Percentiles rank a stretch among this genome's conserved stretches.
Conservation (phyloP, 2,888 invertebrate species). For the Pammene aurita region DNA sequence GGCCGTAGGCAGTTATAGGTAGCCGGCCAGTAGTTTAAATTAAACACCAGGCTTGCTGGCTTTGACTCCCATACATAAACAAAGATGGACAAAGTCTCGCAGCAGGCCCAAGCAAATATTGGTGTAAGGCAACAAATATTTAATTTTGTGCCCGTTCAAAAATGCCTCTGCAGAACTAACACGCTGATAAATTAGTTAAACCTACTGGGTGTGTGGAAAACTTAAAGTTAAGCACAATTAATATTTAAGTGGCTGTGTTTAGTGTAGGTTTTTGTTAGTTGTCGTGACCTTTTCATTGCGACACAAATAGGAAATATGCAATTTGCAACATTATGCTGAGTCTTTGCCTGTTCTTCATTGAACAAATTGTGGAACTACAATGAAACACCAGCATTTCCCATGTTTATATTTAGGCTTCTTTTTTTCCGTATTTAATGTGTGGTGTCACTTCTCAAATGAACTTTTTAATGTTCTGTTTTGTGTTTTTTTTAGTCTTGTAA, state of each 20-base stretch:
- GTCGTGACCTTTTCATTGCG: too few relatives aligned
- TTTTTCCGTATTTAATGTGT: too few relatives aligned
- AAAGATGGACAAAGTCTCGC: constrained; percentile 35
- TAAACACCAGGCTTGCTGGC: constrained; percentile 27
- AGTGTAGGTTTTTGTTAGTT: background rate
- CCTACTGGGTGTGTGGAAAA: background rate
- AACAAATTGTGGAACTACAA: too few relatives aligned
- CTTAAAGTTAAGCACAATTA: background rate
- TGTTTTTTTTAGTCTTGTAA: too few relatives aligned
- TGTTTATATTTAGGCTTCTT: too few relatives aligned
- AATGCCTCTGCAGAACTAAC: constrained; percentile 12
- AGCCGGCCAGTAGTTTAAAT: constrained; percentile 26
- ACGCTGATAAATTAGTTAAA: constrained; percentile 18
- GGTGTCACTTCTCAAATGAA: too few relatives aligned
- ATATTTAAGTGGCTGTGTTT: background rate
- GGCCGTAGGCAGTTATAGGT: constrained; percentile 1
- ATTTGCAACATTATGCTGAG: too few relatives aligned
- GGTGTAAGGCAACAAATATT: constrained; percentile 27
- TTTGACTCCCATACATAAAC: constrained; percentile 24
- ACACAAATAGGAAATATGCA: too few relatives aligned
- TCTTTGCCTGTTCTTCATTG: too few relatives aligned
- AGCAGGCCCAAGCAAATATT: constrained; percentile 34
- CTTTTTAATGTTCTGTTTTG: too few relatives aligned
- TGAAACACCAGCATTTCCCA: too few relatives aligned
- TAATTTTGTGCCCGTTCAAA: constrained; percentile 27